Conservation (phyloP, 2,113 vertebrate species). For the Mionectes macconnelli region DNA sequence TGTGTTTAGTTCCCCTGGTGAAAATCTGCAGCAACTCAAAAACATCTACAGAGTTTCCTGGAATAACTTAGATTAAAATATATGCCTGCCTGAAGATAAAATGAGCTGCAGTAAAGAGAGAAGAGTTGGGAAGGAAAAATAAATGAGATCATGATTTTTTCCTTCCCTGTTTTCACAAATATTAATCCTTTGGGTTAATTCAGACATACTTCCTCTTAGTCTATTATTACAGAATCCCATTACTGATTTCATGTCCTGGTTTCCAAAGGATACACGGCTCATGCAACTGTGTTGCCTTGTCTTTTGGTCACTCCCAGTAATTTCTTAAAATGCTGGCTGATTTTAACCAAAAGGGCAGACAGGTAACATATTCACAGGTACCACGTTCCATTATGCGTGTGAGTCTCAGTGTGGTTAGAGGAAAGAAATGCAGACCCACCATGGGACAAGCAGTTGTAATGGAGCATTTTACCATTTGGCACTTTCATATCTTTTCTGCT, state of each 20-base stretch:
- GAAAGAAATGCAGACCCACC: not conserved
- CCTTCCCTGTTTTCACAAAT: not conserved
- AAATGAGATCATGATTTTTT: not conserved
- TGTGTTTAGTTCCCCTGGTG: not conserved
- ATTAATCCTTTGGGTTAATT: not conserved
- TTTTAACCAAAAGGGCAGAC: not conserved
- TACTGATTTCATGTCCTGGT: constrained; percentile 2
- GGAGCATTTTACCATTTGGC: not conserved
- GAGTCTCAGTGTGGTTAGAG: not conserved
- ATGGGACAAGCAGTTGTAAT: rapidly evolving
- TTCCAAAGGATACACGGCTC: not conserved
- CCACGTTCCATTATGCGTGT: not conserved
- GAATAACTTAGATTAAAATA: not conserved
- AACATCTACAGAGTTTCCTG: not conserved
- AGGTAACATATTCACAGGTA: not conserved
- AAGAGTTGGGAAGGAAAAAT: not conserved
- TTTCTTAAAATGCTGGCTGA: not conserved
- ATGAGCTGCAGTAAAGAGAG: not conserved
- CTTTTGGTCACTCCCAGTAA: not conserved
- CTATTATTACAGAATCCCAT: not conserved
- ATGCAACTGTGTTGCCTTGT: not conserved
- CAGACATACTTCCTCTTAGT: not conserved
- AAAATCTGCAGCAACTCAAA: not conserved
- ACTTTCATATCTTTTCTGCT: not conserved
- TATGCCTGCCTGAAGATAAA: not conserved